phyloP scores from a whole-genome alignment of 2,888 invertebrate genomes.

The Andricus curvator region DNA sequence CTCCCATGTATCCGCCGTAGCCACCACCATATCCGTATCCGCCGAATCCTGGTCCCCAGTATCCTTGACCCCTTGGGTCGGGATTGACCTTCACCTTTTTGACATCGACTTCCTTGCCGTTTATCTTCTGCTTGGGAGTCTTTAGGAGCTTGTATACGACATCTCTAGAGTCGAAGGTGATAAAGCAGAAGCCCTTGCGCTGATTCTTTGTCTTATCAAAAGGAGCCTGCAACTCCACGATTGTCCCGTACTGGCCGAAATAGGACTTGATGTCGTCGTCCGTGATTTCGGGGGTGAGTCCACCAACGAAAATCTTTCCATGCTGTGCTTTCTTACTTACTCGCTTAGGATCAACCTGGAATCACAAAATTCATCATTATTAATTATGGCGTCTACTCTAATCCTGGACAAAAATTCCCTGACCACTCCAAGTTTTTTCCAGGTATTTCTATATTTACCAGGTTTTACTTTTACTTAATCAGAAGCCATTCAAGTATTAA shows the following conservation, averaged over 20 bases:
- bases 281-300: constrained; percentile 82
- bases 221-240: constrained; percentile 83
- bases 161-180: constrained; percentile 83
- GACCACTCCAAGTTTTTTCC: too few species aligned
- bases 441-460: too few species aligned
- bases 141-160: constrained; percentile 81
- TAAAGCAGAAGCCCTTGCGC: constrained; percentile 83
- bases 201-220: constrained; percentile 84
- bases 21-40: constrained; percentile 72
- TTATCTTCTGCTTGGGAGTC: constrained; percentile 81
- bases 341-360: constrained; percentile 82
- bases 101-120: constrained; percentile 81
- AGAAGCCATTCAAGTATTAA: too few species aligned
- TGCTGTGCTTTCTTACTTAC: constrained; percentile 83
- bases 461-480: too few species aligned
- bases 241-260: constrained; percentile 82
- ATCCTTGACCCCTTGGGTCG: constrained; percentile 75
- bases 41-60: constrained; percentile 74
- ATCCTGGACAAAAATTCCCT: too few species aligned
- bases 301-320: constrained; percentile 84
- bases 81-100: constrained; percentile 81
- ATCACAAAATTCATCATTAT: constrained; percentile 15
- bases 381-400: neutral
- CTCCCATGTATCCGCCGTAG: constrained; percentile 74
- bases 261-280: constrained; percentile 82